These are phyloP conservation scores for Cnemophilus loriae DNA, from an alignment of 2,113 vertebrate genomes.

Conservation along the genomic window DNA sequence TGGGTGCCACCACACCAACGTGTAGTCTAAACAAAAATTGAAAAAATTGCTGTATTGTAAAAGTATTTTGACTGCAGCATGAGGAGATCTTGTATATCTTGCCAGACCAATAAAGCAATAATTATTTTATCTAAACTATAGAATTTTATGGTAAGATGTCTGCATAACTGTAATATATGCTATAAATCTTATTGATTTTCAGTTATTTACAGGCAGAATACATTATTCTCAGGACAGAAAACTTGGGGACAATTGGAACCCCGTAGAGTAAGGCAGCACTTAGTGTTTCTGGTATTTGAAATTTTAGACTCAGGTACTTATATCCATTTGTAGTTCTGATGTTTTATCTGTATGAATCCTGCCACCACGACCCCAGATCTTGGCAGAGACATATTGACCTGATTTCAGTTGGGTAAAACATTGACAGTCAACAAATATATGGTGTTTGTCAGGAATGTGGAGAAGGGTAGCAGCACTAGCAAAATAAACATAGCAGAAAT, in stretches of 20 bases:
- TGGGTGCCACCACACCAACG: rapidly evolving
- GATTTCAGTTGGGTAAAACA: not conserved
- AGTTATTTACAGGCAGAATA: not conserved
- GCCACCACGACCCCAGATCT: not conserved
- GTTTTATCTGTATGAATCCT: not conserved
- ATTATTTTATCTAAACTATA: not conserved
- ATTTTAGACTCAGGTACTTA: not conserved
- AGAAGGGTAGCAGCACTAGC: not conserved
- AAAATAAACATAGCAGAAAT: not conserved
- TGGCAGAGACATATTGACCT: not conserved
- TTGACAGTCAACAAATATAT: not conserved
- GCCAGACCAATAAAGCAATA: not conserved
- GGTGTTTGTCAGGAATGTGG: not conserved
- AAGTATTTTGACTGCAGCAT: not conserved
- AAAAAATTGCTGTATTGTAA: not conserved
- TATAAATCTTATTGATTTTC: not conserved
- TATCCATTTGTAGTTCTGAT: not conserved
- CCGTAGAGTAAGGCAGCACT: not conserved
- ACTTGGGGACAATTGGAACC: not conserved
- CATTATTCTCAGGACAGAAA: not conserved
- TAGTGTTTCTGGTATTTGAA: not conserved
- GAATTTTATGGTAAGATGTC: not conserved
- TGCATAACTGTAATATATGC: not conserved
- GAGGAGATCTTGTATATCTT: not conserved
- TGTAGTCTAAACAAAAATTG: not conserved